A percentile compares a stretch with the other conserved stretches of the same genome.
Conservation (phyloP, 2,888 invertebrate species). For the Cepaea hortensis region DNA sequence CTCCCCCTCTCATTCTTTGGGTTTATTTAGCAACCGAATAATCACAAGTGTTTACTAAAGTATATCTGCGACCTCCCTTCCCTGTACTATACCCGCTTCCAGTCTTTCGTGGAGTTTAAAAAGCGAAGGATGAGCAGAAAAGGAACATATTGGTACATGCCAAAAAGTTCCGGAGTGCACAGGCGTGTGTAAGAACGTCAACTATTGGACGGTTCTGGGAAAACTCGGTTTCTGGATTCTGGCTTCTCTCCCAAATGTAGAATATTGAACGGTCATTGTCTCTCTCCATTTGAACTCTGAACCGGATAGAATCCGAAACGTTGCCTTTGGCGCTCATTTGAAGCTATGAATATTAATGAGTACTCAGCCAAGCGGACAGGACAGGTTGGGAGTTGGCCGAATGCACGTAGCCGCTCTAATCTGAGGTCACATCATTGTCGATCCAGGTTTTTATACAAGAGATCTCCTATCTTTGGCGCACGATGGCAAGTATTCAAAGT, state of each 20-base stretch:
- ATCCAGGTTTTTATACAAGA: not conserved
- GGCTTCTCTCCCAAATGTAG: not conserved
- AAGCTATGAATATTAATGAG: slow-evolving; percentile 48
- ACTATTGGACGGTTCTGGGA: too few relatives aligned
- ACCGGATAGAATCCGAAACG: slow-evolving; percentile 17
- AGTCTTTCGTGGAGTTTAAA: too few relatives aligned
- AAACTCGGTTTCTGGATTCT: too few relatives aligned
- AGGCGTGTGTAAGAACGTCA: too few relatives aligned
- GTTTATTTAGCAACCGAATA: too few relatives aligned
- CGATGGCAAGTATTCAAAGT: not conserved
- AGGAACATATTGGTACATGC: too few relatives aligned
- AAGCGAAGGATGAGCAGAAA: too few relatives aligned
- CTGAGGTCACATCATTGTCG: slow-evolving; percentile 14
- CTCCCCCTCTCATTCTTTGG: too few relatives aligned
- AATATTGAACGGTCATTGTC: slow-evolving; percentile 23
- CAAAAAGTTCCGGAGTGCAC: too few relatives aligned
- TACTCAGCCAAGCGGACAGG: slow-evolving; percentile 8
- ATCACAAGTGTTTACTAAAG: too few relatives aligned
- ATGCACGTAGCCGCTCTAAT: not conserved
- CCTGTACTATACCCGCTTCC: too few relatives aligned
- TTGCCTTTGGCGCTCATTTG: slow-evolving; percentile 31
- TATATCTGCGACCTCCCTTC: too few relatives aligned
- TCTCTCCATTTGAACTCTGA: slow-evolving; percentile 39
- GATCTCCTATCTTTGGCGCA: not conserved
- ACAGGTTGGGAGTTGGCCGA: slow-evolving; percentile 4